These are phyloP conservation scores for Ligdia adustata DNA, from an alignment of 2,888 invertebrate genomes.

Conservation along the genomic window DNA sequence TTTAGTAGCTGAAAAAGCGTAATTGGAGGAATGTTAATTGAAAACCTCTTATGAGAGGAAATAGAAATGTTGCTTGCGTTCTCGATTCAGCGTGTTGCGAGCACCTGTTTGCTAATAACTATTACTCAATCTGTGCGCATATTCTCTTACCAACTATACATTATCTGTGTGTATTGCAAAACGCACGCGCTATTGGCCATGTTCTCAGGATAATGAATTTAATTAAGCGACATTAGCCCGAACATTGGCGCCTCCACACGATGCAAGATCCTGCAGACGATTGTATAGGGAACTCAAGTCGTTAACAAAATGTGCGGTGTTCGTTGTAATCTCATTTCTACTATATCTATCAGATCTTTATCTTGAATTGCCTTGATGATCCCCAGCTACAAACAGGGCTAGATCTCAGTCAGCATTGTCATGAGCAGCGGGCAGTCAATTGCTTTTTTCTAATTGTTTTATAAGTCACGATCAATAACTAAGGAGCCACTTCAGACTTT, in stretches of 20 bases:
- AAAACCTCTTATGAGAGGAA: conserved; percentile 37
- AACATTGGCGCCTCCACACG: conserved; percentile 79
- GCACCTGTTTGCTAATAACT: conserved; percentile 20
- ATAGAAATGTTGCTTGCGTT: conserved; percentile 38
- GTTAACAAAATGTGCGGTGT: conserved; percentile 50
- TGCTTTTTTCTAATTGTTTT: too few relatives aligned
- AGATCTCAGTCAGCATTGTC: conserved; percentile 4
- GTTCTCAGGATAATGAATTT: conserved; percentile 76
- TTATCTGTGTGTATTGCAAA: conserved; percentile 52
- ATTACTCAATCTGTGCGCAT: conserved; percentile 4
- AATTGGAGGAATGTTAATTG: conserved; percentile 34
- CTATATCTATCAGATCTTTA: conserved; percentile 24
- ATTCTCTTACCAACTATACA: conserved; percentile 11
- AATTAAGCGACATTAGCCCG: conserved; percentile 79
- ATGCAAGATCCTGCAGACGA: conserved; percentile 65
- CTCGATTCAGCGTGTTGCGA: conserved; percentile 31
- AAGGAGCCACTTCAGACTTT: too few relatives aligned
- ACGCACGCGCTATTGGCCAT: conserved; percentile 59
- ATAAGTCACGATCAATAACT: too few relatives aligned
- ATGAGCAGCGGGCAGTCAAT: conserved; percentile 7
- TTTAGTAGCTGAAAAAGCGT: too few relatives aligned
- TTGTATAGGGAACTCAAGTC: conserved; percentile 59
- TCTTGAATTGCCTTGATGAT: conserved; percentile 12
- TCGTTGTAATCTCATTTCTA: conserved; percentile 35
- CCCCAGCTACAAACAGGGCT: conserved; percentile 4